Base-by-base conservation (phyloP, 2,113 vertebrate species). In the Semnornis frantzii region DNA sequence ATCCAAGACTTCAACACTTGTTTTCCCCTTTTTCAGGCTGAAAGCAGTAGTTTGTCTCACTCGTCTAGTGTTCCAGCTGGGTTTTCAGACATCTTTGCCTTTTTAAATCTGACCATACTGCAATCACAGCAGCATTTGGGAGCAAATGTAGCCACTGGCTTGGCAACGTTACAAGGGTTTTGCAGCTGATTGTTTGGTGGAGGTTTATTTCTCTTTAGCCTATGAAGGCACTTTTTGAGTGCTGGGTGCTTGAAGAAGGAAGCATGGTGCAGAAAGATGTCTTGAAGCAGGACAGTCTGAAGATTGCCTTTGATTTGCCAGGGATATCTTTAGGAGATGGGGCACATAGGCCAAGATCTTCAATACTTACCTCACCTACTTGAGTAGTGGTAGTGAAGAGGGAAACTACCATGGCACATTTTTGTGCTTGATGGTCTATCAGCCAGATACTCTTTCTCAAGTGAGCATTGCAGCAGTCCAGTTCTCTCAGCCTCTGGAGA, bases 1-100 rank as follows among this genome's bases (percentile, higher is more conserved):
- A 82, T 93, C 95, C 84, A 37, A 69, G 87, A 87, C 39, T 3
- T 87, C 90, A 68, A 93, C 48, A 16, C 44, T 89, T 75, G 27
- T 77, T 66, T 94, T 92, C 39, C 42, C 25, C 5, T 42, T 58
- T 91, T 91, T 30, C 60, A 91, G 46, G 34, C 77, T 93, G 69
- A 85, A 93, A 74, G 80, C 73, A 27, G 3, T 76, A 57, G 50
- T 77, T 92, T 94, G 75, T 73, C 62, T 85, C 76, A 55, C n/a
- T 63, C 73, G n/a, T 84, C 30, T 54, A 19, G 39, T 19, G 30
- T 71, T 74, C 52, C 72, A 54, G 63, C 82, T 52, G 42, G 6
- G 19, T 64, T 91, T 78, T 62, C 52, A 6, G 18, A 68, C 60
- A 58, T 68, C 65, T 89, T 39, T 71, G 10, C 72, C 33, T 77